A percentile compares a stretch with the other conserved stretches of the same genome.
These are phyloP conservation scores for Saturnia japonica DNA, from an alignment of 2,888 invertebrate species.

Conservation along the genomic window DNA sequence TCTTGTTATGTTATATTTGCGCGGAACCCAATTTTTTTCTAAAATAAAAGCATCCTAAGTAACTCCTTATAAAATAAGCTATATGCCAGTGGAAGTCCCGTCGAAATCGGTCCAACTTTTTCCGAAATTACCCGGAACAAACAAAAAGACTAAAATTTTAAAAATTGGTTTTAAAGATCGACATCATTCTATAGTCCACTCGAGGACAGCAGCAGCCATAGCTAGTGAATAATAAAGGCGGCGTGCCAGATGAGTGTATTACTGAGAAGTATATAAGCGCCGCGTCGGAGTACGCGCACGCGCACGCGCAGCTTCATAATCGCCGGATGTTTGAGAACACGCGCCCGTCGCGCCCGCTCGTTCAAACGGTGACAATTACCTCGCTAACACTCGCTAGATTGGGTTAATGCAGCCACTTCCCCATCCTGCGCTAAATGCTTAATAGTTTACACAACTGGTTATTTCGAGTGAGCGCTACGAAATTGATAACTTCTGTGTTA, in stretches of 20 bases:
- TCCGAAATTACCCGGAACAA: too few relatives aligned
- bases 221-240: too few relatives aligned
- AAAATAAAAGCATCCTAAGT: too few relatives aligned
- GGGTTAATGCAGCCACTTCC: slow-evolving; percentile 19
- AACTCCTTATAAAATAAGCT: too few relatives aligned
- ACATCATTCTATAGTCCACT: too few relatives aligned
- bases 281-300: slow-evolving; percentile 24
- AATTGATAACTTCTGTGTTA: background rate
- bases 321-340: slow-evolving; percentile 37
- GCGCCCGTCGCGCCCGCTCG: background rate
- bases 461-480: background rate
- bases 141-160: too few relatives aligned
- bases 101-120: too few relatives aligned
- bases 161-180: too few relatives aligned
- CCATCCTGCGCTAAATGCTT: slow-evolving; percentile 26
- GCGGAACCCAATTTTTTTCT: too few relatives aligned
- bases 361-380: background rate
- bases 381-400: slow-evolving; percentile 10
- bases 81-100: too few relatives aligned
- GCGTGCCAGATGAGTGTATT: background rate
- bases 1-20: too few relatives aligned
- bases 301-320: slow-evolving; percentile 17
- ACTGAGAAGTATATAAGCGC: background rate
- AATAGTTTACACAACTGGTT: background rate
- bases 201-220: too few relatives aligned